Evolutionary conservation across 2,888 invertebrate genomes (phyloP).

Genomic region (Mythimna albipuncta): DNA sequence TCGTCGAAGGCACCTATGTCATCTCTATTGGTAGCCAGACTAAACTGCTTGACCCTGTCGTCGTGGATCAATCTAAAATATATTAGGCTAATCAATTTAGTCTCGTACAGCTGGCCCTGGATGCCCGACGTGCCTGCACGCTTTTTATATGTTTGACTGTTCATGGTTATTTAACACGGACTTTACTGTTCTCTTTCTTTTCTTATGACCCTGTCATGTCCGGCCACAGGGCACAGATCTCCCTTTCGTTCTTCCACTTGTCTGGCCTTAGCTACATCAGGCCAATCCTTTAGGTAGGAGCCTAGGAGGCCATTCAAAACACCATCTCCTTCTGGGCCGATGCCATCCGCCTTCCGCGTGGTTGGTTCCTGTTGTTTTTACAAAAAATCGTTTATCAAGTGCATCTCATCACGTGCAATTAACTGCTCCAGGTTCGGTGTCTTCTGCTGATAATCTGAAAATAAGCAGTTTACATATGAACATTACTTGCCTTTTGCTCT

Average conservation of each 20-base stretch:
- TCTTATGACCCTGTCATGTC: no score
- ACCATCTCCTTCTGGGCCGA: no score
- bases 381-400: not conserved
- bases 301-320: no score
- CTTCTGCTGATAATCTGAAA: constrained; percentile 11
- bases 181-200: no score
- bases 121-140: constrained; percentile 54
- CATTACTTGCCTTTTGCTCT: no score
- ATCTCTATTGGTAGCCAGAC: constrained; percentile 57
- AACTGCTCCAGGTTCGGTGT: not conserved
- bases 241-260: not conserved
- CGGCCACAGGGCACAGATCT: not conserved
- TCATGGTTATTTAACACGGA: constrained; percentile 9
- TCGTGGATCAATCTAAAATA: constrained; percentile 47
- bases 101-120: constrained; percentile 61
- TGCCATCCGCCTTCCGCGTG: not conserved
- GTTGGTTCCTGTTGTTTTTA: not conserved
- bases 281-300: no score
- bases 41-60: constrained; percentile 42
- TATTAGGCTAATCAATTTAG: constrained; percentile 57
- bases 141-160: constrained; percentile 25
- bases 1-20: constrained; percentile 61
- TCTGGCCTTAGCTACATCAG: no score
- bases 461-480: not conserved
- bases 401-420: not conserved